These are phyloP conservation scores for Nephila pilipes DNA, from an alignment of 1,140 invertebrate species.

Conservation along the genomic window DNA sequence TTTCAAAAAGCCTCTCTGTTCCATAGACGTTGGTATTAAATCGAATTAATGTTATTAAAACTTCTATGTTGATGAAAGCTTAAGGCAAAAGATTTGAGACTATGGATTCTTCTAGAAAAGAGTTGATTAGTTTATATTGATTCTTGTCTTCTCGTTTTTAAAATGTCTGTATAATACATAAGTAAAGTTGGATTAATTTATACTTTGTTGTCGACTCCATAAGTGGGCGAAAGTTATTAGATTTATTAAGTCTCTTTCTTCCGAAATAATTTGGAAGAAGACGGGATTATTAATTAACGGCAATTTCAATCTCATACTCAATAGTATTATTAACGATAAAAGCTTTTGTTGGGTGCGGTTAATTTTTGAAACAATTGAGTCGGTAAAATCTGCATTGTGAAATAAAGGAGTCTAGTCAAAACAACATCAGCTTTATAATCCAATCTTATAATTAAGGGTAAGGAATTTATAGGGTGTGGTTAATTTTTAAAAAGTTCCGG, in stretches of 20 bases:
- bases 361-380: background rate
- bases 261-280: background rate
- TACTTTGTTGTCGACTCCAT: background rate
- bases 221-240: background rate
- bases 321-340: background rate
- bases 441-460: too few relatives aligned
- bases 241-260: background rate
- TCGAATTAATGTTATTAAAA: conserved; percentile 2
- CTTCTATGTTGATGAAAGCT: background rate
- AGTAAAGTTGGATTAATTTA: conserved; percentile 4
- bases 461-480: too few relatives aligned
- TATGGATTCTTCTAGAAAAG: background rate
- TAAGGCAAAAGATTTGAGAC: background rate
- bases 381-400: too few relatives aligned
- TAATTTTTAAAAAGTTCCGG: too few relatives aligned
- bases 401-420: too few relatives aligned
- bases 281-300: background rate
- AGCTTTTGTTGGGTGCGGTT: background rate
- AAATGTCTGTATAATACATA: background rate
- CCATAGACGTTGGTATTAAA: conserved; percentile 32
- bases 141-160: background rate
- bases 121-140: conserved; percentile 2
- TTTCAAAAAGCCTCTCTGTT: background rate
- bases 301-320: background rate
- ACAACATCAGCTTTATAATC: too few relatives aligned